Conservation (phyloP, 37 sponge, comb jelly and placozoan species). For the Geodia barretti region DNA sequence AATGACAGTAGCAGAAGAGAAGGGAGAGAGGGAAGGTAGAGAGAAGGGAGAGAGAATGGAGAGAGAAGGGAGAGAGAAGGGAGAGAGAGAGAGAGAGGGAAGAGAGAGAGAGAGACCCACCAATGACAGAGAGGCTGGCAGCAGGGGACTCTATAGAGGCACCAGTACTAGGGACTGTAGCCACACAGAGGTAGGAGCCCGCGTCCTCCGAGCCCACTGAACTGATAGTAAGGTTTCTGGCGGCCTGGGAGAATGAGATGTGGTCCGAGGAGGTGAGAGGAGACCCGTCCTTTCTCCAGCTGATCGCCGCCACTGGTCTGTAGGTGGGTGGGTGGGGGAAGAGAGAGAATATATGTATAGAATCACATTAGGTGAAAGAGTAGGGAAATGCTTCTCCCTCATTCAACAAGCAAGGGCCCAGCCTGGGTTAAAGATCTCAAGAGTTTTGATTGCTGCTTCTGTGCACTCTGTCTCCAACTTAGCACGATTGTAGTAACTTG, state of each 20-base stretch:
- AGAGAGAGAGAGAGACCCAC: not conserved
- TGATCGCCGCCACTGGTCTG: slow-evolving; percentile 38
- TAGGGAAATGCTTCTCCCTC: too few species aligned
- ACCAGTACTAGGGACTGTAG: not conserved
- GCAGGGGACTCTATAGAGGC: not conserved
- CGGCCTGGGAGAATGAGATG: not conserved
- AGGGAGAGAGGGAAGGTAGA: too few species aligned
- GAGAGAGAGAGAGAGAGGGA: not conserved
- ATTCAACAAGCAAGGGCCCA: too few species aligned
- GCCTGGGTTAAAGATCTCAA: too few species aligned
- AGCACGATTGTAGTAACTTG: too few species aligned
- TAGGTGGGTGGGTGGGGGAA: not conserved
- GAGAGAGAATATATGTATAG: not conserved
- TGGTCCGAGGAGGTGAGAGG: not conserved
- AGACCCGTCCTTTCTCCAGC: slow-evolving; percentile 45
- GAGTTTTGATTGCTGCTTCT: too few species aligned
- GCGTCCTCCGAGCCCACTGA: slow-evolving; percentile 2
- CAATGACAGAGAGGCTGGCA: slow-evolving; percentile 8
- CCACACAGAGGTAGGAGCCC: slow-evolving; percentile 33
- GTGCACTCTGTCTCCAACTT: too few species aligned
- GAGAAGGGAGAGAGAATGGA: too few species aligned
- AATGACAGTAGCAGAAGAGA: too few species aligned
- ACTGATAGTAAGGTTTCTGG: not conserved
- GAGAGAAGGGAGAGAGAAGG: too few species aligned
- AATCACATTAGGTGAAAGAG: not conserved